phyloP scores from a whole-genome alignment of 2,888 invertebrate genomes.

The Tinea trinotella region DNA sequence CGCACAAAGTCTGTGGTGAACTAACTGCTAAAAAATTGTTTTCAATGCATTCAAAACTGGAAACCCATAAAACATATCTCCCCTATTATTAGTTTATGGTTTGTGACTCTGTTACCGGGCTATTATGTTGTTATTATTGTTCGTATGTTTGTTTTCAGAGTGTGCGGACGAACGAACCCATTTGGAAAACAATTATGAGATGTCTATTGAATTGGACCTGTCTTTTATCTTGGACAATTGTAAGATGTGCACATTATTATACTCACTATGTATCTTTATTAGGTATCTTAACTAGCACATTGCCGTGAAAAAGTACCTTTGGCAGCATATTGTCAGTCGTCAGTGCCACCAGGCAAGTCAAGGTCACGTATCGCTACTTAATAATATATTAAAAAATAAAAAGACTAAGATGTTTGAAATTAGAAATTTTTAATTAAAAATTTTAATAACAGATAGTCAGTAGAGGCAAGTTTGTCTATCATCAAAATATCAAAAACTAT shows the following conservation, averaged over 20 bases:
- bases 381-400: no score
- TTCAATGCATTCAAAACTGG: constrained; percentile 61
- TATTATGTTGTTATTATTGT: constrained; percentile 64
- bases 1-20: constrained; percentile 39
- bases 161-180: constrained; percentile 46
- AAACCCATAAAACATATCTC: constrained; percentile 68
- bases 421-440: no score
- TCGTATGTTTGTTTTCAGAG: constrained; percentile 65
- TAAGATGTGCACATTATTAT: background rate
- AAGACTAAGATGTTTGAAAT: no score
- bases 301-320: no score
- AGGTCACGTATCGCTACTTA: no score
- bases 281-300: no score
- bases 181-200: constrained; percentile 44
- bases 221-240: background rate
- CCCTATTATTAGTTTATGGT: constrained; percentile 71
- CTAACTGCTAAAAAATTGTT: constrained; percentile 59
- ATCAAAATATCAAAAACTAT: no score
- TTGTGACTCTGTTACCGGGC: constrained; percentile 58
- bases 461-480: no score
- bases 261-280: no score
- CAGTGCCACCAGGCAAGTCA: no score
- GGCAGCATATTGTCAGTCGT: no score
- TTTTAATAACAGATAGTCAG: no score
- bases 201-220: constrained; percentile 34